Conservation (phyloP, 2,797 vertebrate genomes). For the Pelochelys cantorii region DNA sequence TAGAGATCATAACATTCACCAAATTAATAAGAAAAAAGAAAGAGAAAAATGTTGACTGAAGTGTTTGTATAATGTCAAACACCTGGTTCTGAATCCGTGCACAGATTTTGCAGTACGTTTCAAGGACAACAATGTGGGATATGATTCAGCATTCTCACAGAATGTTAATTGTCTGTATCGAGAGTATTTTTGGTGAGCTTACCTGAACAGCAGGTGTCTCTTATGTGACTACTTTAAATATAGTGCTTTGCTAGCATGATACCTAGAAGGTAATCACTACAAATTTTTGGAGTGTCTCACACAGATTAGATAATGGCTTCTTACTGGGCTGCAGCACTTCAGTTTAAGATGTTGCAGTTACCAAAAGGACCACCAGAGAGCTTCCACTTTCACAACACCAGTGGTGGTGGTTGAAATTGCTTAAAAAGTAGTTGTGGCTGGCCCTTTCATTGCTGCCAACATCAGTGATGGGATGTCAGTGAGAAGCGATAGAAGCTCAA, state of each 20-base stretch:
- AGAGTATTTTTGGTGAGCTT: conserved; percentile 18
- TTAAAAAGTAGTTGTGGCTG: not conserved
- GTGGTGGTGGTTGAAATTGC: not conserved
- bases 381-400: not conserved
- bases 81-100: conserved; percentile 34
- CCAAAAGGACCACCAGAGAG: not conserved
- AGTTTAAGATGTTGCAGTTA: not conserved
- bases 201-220: conserved; percentile 46
- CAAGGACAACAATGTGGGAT: conserved; percentile 32
- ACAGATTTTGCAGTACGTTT: conserved; percentile 40
- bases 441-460: not conserved
- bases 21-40: not conserved
- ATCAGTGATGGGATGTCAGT: not conserved
- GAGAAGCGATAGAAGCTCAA: not conserved
- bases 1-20: conserved; percentile 28
- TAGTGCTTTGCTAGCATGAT: not conserved
- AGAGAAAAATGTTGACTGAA: not conserved
- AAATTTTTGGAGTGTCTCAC: not conserved
- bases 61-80: conserved; percentile 23
- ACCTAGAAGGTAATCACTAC: not conserved
- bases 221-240: conserved; percentile 29
- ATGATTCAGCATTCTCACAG: conserved; percentile 39
- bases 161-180: conserved; percentile 22
- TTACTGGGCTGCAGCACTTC: not conserved
- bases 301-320: conserved; percentile 14